A percentile compares a stretch with the other conserved stretches of the same genome.
Evolutionary conservation across 2,888 invertebrate species (phyloP).

Genomic region (Neocrepidodera transversa): DNA sequence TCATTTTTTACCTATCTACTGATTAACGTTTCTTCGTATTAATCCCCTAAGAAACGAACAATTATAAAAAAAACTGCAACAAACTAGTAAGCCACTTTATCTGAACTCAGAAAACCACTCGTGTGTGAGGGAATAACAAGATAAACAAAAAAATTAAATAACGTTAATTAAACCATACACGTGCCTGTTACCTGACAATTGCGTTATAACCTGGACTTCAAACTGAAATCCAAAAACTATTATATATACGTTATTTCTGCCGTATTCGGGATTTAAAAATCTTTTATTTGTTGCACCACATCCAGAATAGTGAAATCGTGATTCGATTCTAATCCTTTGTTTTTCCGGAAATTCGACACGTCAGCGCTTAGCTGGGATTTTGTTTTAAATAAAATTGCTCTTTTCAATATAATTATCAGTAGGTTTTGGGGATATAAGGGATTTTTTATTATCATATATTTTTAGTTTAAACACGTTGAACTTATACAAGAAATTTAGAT

Average conservation of each 20-base stretch:
- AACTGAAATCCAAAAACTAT: background rate
- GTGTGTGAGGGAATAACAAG: no score
- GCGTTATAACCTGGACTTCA: background rate
- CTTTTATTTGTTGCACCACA: slow-evolving; percentile 10
- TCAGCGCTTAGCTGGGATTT: slow-evolving; percentile 9
- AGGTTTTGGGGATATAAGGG: background rate
- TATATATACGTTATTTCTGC: background rate
- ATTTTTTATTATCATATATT: no score
- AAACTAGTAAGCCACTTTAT: no score
- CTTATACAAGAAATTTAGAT: no score
- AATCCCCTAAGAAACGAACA: no score
- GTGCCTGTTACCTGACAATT: background rate
- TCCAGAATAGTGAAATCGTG: slow-evolving; percentile 12
- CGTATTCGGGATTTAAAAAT: background rate
- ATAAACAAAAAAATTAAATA: background rate
- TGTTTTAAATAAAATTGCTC: slow-evolving; percentile 7
- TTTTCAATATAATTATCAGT: slow-evolving; percentile 1
- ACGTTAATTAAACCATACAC: background rate
- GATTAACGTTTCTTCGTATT: no score
- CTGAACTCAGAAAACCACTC: no score
- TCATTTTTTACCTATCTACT: no score
- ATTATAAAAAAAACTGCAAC: no score
- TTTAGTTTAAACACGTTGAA: no score
- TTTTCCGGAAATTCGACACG: slow-evolving; percentile 2
- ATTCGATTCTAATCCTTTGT: slow-evolving; percentile 12